Conservation (phyloP, 2,888 invertebrate species). For the Lamellibrachia satsuma region DNA sequence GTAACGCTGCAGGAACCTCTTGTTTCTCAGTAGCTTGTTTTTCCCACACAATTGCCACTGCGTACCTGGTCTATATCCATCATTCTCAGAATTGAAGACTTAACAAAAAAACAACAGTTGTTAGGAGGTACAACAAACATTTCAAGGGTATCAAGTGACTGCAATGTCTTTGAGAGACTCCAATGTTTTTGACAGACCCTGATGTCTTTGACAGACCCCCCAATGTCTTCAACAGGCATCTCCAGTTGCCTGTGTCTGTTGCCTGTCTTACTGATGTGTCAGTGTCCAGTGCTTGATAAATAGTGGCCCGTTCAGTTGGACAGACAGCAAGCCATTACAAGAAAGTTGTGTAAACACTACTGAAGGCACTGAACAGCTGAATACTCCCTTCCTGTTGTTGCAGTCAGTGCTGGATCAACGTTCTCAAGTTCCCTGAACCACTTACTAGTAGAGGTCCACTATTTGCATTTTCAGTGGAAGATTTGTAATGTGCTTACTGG, state of each 20-base stretch:
- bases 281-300: not conserved
- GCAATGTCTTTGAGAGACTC: not conserved
- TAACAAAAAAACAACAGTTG: not conserved
- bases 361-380: not conserved
- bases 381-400: not conserved
- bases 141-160: not conserved
- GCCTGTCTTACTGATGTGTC: not conserved
- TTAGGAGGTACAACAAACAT: not conserved
- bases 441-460: not conserved
- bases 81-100: slow-evolving; percentile 19
- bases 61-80: not conserved
- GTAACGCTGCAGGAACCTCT: not conserved
- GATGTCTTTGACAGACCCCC: not conserved
- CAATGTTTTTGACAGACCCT: no score
- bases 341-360: not conserved
- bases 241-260: not conserved
- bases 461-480: not conserved
- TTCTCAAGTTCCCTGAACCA: not conserved
- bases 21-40: not conserved
- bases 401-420: not conserved
- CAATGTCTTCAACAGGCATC: not conserved
- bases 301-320: not conserved
- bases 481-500: not conserved
- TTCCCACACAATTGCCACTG: not conserved
- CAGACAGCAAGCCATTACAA: not conserved